phyloP scores from a whole-genome alignment of 2,888 invertebrate genomes.

The Plebejus melissa region DNA sequence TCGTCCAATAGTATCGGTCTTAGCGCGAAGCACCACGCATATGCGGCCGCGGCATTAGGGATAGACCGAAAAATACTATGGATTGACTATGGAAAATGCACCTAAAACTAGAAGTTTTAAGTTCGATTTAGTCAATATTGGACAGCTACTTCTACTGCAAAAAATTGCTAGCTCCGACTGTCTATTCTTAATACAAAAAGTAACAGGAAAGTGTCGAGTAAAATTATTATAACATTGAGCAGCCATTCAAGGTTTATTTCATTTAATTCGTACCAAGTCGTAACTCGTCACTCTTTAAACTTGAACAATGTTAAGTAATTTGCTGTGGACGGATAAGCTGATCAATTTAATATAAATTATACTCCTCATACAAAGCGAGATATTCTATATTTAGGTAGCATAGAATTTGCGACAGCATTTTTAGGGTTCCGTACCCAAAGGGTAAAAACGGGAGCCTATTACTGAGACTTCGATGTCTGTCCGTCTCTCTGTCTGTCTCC shows the following conservation, averaged over 20 bases:
- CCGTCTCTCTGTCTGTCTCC: no score
- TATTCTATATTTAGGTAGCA: background rate
- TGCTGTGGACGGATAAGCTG: background rate
- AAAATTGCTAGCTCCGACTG: background rate
- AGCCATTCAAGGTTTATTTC: background rate
- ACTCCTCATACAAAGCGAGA: background rate
- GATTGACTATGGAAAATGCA: background rate
- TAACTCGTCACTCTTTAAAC: background rate
- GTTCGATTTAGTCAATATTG: background rate
- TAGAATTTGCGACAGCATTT: background rate
- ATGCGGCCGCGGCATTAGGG: no score
- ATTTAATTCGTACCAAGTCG: background rate
- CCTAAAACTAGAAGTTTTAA: background rate
- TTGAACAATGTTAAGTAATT: background rate
- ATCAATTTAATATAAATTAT: background rate
- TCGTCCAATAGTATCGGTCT: no score
- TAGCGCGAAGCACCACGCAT: no score
- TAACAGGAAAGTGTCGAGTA: conserved; percentile 12
- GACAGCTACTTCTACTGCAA: background rate
- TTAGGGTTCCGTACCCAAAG: no score
- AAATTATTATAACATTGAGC: background rate
- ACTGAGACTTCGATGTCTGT: no score
- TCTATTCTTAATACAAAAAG: background rate
- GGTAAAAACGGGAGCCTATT: no score
- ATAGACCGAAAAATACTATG: background rate